A percentile compares a stretch with the other conserved stretches of the same genome.
phyloP scores from a whole-genome alignment of 2,888 invertebrate species.

The Cephonodes hylas region DNA sequence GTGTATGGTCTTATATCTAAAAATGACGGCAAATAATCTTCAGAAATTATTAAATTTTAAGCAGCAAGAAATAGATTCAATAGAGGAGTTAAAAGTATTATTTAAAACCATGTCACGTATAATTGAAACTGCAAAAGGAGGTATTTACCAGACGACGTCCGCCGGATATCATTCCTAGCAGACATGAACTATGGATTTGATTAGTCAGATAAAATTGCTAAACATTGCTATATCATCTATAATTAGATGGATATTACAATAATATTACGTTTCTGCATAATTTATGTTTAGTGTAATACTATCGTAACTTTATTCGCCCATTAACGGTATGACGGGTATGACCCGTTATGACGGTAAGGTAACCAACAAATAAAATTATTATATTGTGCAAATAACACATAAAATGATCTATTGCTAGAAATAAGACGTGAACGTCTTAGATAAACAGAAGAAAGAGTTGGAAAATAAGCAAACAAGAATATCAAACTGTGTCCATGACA shows the following conservation, averaged over 20 bases:
- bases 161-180: constrained; percentile 58
- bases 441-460: neutral
- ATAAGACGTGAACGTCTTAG: neutral
- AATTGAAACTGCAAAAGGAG: constrained; percentile 51
- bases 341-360: neutral
- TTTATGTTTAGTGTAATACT: neutral
- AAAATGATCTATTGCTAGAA: neutral
- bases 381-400: neutral
- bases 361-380: neutral
- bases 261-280: neutral
- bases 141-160: constrained; percentile 58
- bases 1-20: neutral
- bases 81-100: constrained; percentile 47
- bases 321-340: no score
- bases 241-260: neutral
- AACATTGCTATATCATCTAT: constrained; percentile 23
- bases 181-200: constrained; percentile 23
- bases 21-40: neutral
- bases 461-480: neutral
- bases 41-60: neutral
- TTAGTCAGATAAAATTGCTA: constrained; percentile 20
- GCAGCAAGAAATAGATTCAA: neutral
- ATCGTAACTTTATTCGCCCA: neutral
- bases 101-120: constrained; percentile 64
- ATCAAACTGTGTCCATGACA: neutral